A percentile compares a stretch with the other conserved stretches of the same genome.
Evolutionary conservation across 2,797 vertebrate species (phyloP).

Genomic region (Syngnathus acus): DNA sequence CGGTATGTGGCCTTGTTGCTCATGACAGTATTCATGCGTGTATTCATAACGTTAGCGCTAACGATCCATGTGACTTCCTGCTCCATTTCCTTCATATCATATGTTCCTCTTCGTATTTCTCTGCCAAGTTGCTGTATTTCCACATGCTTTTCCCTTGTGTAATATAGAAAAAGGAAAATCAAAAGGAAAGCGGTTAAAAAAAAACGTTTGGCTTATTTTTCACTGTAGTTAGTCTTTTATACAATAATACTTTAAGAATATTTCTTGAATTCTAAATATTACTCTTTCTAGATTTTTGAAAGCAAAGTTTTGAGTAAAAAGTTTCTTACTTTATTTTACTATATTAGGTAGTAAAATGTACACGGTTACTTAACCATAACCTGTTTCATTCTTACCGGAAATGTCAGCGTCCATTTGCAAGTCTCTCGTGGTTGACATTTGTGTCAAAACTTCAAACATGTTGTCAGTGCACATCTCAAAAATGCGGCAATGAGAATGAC

Average conservation of each 20-base stretch:
- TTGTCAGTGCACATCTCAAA: conserved; percentile 82
- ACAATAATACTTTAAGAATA: conserved; percentile 99
- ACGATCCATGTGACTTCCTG: conserved; percentile 72
- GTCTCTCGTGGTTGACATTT: conserved; percentile 86
- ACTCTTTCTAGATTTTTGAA: conserved; percentile 99
- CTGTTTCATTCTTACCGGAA: conserved; percentile 91
- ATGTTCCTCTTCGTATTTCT: conserved; percentile 72
- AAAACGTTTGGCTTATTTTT: conserved; percentile 99
- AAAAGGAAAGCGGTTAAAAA: conserved; percentile 21
- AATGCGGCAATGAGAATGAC: conserved; percentile 83
- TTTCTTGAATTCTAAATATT: conserved; percentile 99
- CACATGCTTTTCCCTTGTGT: conserved; percentile 94
- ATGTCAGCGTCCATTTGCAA: conserved; percentile 84
- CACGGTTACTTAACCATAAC: conserved; percentile 93
- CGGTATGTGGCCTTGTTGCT: conserved; percentile 88
- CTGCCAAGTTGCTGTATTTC: conserved; percentile 91
- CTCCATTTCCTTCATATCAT: conserved; percentile 56
- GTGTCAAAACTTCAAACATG: conserved; percentile 82
- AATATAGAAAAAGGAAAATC: conserved; percentile 77
- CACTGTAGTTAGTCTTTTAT: conserved; percentile 99
- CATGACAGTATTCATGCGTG: conserved; percentile 87
- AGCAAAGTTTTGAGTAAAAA: conserved; percentile 99
- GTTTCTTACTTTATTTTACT: conserved; percentile 99
- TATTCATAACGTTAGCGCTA: conserved; percentile 71
- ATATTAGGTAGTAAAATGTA: conserved; percentile 99